These are phyloP conservation scores for Contarinia nasturtii DNA, from an alignment of 1,140 invertebrate genomes.

Conservation along the genomic window DNA sequence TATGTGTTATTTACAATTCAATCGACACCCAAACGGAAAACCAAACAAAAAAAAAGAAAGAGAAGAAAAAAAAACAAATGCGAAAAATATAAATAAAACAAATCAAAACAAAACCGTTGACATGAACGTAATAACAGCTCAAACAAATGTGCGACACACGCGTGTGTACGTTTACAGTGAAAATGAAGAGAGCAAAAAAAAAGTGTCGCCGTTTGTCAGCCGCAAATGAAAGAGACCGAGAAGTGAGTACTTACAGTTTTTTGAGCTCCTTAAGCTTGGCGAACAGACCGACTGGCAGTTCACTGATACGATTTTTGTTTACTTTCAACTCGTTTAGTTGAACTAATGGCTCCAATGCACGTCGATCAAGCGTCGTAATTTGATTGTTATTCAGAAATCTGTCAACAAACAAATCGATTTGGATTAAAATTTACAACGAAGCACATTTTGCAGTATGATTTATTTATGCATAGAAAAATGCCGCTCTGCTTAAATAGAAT, in stretches of 20 bases:
- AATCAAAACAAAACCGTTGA: background rate
- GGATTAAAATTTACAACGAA: background rate
- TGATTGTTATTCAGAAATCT: conserved; percentile 61
- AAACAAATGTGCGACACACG: too few relatives aligned
- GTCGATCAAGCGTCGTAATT: conserved; percentile 43
- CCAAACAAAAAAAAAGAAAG: background rate
- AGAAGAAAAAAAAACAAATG: background rate
- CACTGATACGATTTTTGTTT: conserved; percentile 56
- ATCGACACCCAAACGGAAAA: background rate
- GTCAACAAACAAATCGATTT: conserved; percentile 12
- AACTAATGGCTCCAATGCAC: conserved; percentile 50
- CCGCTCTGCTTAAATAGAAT: too few relatives aligned
- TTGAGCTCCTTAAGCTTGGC: conserved; percentile 43
- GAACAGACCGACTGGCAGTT: conserved; percentile 52
- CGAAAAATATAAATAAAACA: conserved; percentile 11
- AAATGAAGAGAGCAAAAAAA: too few relatives aligned
- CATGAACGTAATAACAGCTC: too few relatives aligned
- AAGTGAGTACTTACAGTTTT: conserved; percentile 41
- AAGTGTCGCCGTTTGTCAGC: too few relatives aligned
- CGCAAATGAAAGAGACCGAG: conserved; percentile 7
- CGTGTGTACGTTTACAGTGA: too few relatives aligned
- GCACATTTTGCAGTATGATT: conserved; percentile 9
- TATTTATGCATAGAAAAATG: background rate
- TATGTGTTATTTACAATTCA: background rate
- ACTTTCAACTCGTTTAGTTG: conserved; percentile 54